phyloP scores from a whole-genome alignment of 1,140 invertebrate species.

The Amyelois transitella region DNA sequence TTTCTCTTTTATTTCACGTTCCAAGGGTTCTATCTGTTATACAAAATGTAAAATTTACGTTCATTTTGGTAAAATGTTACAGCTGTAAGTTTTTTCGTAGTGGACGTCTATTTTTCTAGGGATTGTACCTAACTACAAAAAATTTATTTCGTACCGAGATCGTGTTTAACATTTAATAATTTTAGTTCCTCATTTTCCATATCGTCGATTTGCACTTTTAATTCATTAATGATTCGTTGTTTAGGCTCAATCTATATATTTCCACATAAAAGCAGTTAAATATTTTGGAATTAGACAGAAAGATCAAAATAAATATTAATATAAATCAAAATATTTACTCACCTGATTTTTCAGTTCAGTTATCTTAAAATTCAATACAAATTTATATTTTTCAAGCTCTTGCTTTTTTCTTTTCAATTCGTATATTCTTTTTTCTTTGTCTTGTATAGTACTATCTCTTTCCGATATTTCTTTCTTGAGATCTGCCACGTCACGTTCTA shows the following conservation, averaged over 20 bases:
- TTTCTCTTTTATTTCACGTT: conserved; percentile 85
- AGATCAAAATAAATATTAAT: neutral
- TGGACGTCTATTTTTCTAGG: neutral
- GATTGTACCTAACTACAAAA: conserved; percentile 10
- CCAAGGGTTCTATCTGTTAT: conserved; percentile 87
- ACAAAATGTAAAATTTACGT: neutral
- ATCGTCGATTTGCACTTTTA: conserved; percentile 80
- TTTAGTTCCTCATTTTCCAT: conserved; percentile 74
- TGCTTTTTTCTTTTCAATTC: conserved; percentile 90
- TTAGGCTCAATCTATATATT: conserved; percentile 78
- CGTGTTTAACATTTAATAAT: conserved; percentile 60
- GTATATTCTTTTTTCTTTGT: conserved; percentile 89
- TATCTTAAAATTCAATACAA: conserved; percentile 92
- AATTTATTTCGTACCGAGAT: conserved; percentile 47
- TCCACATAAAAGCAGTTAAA: neutral
- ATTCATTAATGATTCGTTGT: conserved; percentile 78
- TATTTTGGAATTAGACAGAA: neutral
- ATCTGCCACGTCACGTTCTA: conserved; percentile 85
- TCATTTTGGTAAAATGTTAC: conserved; percentile 18
- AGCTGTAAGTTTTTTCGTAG: conserved; percentile 64
- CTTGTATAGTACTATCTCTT: conserved; percentile 85
- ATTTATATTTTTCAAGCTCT: conserved; percentile 93
- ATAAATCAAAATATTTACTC: conserved; percentile 4
- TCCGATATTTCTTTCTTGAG: conserved; percentile 85
- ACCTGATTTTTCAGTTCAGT: conserved; percentile 85